Conservation (phyloP, 1,140 invertebrate genomes). For the Sitobion miscanthi region DNA sequence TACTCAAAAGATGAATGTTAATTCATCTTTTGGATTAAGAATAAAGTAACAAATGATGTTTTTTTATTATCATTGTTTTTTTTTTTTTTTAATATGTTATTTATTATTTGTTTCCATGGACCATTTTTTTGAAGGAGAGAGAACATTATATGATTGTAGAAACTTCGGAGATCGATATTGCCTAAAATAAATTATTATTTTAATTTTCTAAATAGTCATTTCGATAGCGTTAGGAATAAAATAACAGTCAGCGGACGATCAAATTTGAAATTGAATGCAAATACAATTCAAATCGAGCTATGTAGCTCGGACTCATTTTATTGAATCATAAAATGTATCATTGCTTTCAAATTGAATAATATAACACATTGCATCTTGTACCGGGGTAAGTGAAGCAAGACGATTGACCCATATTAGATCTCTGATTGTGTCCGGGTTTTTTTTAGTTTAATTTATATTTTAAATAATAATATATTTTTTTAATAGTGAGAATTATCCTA, state of each 20-base stretch:
- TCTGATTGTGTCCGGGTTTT: background rate
- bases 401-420: background rate
- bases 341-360: background rate
- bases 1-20: background rate
- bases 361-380: background rate
- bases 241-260: background rate
- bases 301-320: background rate
- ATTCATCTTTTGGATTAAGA: background rate
- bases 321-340: background rate
- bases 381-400: background rate
- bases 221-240: background rate
- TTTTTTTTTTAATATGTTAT: background rate
- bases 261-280: background rate
- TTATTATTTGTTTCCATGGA: background rate
- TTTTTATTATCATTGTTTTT: background rate
- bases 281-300: background rate
- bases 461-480: no score
- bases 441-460: background rate
- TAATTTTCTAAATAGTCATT: background rate
- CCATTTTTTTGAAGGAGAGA: background rate
- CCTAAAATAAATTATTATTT: background rate
- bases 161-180: background rate
- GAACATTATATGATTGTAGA: background rate
- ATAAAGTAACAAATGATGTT: background rate
- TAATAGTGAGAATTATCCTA: background rate